Evolutionary conservation across 2,113 vertebrate genomes (phyloP).

Genomic region (Crocuta crocuta): DNA sequence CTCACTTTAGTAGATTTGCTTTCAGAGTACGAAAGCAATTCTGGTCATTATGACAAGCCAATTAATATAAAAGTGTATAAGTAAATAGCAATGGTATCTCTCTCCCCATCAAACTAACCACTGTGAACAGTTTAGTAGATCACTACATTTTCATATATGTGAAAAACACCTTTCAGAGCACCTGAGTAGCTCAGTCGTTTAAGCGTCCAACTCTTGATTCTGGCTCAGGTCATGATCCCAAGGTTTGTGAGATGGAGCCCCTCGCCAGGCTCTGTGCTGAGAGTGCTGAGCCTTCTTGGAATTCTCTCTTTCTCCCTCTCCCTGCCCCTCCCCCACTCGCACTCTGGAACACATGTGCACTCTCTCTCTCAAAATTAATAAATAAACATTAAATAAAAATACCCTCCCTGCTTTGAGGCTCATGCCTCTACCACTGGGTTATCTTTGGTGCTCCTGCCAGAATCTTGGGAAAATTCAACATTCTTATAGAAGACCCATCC

Average conservation of each 20-base stretch:
- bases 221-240: no score
- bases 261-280: no score
- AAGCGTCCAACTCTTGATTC: no score
- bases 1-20: not conserved
- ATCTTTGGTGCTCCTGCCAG: not conserved
- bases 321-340: no score
- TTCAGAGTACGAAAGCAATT: conserved; percentile 22
- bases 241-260: no score
- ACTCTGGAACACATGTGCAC: no score
- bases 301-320: no score
- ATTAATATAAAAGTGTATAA: not conserved
- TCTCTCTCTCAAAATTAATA: no score
- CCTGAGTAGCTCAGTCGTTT: no score
- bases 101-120: not conserved
- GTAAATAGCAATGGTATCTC: not conserved
- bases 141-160: not conserved
- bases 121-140: not conserved
- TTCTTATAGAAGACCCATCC: not conserved
- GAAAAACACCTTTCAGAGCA: not conserved
- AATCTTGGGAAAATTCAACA: not conserved
- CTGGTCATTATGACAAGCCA: not conserved
- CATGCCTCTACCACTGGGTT: not conserved
- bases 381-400: not conserved
- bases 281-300: no score
- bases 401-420: not conserved